Base-by-base conservation (phyloP, 2,888 invertebrate species). In the Arge pagana region DNA sequence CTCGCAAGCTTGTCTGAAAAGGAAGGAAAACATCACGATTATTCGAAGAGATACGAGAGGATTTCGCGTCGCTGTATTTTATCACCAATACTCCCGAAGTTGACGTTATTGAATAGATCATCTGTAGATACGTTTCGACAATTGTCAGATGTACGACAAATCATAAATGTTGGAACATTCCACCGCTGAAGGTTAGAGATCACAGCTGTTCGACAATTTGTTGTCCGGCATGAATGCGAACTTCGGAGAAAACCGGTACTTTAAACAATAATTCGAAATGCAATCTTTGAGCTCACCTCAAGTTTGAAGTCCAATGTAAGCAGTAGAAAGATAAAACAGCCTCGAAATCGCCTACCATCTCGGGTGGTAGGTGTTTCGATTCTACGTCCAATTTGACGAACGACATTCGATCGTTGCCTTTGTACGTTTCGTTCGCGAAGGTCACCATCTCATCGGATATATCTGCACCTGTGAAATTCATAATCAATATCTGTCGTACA, bases 291-390 rank as follows among this genome's bases (percentile, higher is more conserved):
- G 35, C 19, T 77, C 79, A 88, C 87, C 83, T 81, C 71, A 87
- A 86, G 66, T 89, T 82, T 60, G 83, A 82, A 23, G 90, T 83
- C 91, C 91, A 91, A 66, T 91, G 90, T 3, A 92, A 77, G 54
- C 89, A 85, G 69, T 89, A 90, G 68, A 90, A 90, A 0, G 90
- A 90, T 48, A 89, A 84, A 0, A 84, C 81, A 65, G 89, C 87
- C 66, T 86, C 82, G 64, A 87, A 90, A 19, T 74, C 67, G 43
- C 76, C 79, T n/a, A 74, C 64, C 39, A 82, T 64, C 15, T 81
- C 74, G 1, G 71, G 68, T 0, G 83, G 82, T 41, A 85, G 56
- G 15, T 78, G 69, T 0, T 78, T 72, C 0, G 81, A 74, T 37
- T 77, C 74, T 31, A 90, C 85, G 64, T 90, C 86, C 51, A 85